Evolutionary conservation across 1,140 invertebrate genomes (phyloP), one percentile per base, ranked within the genome.

Genomic region (Procambarus virginalis): DNA sequence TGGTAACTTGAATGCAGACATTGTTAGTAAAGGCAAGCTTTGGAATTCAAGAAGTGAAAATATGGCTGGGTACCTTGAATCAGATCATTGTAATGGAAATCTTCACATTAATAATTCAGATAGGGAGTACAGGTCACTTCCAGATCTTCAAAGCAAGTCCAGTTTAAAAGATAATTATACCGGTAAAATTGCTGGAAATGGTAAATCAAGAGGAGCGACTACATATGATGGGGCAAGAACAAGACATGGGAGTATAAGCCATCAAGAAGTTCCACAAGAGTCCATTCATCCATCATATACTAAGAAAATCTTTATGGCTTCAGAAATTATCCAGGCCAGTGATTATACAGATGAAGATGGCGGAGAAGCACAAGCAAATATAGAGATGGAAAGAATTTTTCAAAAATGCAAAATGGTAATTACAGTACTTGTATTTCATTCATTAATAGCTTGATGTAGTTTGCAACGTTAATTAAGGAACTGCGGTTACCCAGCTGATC

Each of bases 301-400:
- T 22, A 49, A 10, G 14, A 84, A 76, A 22, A 75, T 84, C 8
- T 45, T 20, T 55, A 84, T n/a, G 49, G 83, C 83, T 12, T 84
- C 83, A 58, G 83, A 84, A 55, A 84, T 84, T 68, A 9, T 84
- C 51, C 80, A 82, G 45, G 68, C 68, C 17, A 84, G 68, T 55
- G 68, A 76, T 14, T 14, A 51, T 34, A 84, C 83, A 20, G 83
- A 84, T 75, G 82, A 84, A 12, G 82, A 84, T 70, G 82, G 22
- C 2, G 45, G 73, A 45, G 68, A 75, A 17, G 17, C 34, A 2
- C 10, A 34, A 58, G 83, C 14, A 14, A 22, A 84, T 34, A 14
- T 49, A 17, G 48, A 84, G 45, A 84, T 84, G 48, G 49, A 45
- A 51, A 84, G 17, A 51, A 76, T 76, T 5, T 48, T 84, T 10